Evolutionary conservation across 2,797 vertebrate genomes (phyloP), one percentile per base, ranked within the genome.

Genomic region (Brachyrhaphis roseni): DNA sequence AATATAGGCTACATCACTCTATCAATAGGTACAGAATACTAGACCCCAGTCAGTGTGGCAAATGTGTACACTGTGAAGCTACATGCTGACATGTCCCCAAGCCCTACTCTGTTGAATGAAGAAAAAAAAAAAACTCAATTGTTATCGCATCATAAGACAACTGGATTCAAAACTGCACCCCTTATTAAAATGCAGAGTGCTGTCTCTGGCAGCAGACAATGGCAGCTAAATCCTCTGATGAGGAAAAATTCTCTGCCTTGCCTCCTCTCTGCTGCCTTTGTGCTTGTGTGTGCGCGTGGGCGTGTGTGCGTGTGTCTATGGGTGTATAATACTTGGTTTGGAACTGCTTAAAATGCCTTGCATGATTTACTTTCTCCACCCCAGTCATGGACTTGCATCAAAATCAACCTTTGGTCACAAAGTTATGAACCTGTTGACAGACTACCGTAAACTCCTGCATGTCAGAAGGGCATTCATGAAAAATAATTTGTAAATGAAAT

Each of bases 221-320:
- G 81, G 82, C 75, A 83, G 82, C 86, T 89, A 89, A 93, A 87
- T 92, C 89, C 88, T 92, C 86, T 89, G 85, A 90, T 86, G 82
- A 84, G 76, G 78, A 75, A 72, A 79, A 86, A 86, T 84, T 76
- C 43, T 75, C 78, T 76, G 77, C 72, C 75, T 82, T 81, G 83
- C 84, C 77, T 82, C 51, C 70, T 79, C 81, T 84, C 84, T 68
- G 53, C 47, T 3, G 36, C 46, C 73, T 84, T 79, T 81, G 59
- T 89, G 47, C 66, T 7, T 31, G 66, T 34, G 23, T 84, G 78
- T 3, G 36, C 82, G 78, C 7, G 51, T 34, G 66, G 36, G 23
- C 81, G 78, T 34, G 66, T 41, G 23, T 83, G 75, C 20, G 66
- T 16, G 53, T 34, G 18, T 51, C 8, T 64, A 45, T 57, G 36